phyloP scores from a whole-genome alignment of 1,140 invertebrate genomes.

The Druon quercuslanigerum region DNA sequence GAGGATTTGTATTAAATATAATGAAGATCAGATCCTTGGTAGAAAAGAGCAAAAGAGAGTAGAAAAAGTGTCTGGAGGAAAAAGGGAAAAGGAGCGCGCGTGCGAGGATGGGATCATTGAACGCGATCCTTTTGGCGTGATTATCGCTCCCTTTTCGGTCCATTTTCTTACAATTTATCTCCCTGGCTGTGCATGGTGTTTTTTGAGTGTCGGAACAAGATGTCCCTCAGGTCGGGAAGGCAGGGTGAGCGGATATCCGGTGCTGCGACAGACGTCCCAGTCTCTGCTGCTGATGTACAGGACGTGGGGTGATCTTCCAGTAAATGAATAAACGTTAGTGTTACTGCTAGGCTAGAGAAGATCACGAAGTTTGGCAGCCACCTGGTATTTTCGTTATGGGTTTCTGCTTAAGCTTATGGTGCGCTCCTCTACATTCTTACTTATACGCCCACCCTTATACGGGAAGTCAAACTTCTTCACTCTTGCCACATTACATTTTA shows the following conservation, averaged over 20 bases:
- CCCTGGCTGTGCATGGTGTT: constrained; percentile 32
- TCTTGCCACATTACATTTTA: constrained; percentile 5
- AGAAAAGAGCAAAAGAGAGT: not conserved
- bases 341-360: constrained; percentile 1
- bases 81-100: not conserved
- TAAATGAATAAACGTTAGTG: constrained; percentile 28
- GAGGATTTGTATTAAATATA: not conserved
- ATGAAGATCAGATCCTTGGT: not conserved
- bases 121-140: constrained; percentile 18
- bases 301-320: constrained; percentile 25
- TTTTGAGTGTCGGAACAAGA: constrained; percentile 43
- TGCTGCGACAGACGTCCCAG: constrained; percentile 30
- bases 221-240: constrained; percentile 43
- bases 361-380: constrained; percentile 24
- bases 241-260: constrained; percentile 50
- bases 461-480: not conserved
- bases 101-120: constrained; percentile 21
- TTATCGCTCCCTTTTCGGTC: constrained; percentile 11
- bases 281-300: constrained; percentile 3
- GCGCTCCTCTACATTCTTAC: not conserved
- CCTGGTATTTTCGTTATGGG: constrained; percentile 27
- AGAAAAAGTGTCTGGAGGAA: not conserved
- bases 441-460: not conserved
- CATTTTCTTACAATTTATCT: constrained; percentile 27
- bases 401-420: not conserved